Percentiles rank a stretch among this genome's conserved stretches.
phyloP scores from a whole-genome alignment of 1,140 invertebrate genomes.

The Aphidius gifuensis region DNA sequence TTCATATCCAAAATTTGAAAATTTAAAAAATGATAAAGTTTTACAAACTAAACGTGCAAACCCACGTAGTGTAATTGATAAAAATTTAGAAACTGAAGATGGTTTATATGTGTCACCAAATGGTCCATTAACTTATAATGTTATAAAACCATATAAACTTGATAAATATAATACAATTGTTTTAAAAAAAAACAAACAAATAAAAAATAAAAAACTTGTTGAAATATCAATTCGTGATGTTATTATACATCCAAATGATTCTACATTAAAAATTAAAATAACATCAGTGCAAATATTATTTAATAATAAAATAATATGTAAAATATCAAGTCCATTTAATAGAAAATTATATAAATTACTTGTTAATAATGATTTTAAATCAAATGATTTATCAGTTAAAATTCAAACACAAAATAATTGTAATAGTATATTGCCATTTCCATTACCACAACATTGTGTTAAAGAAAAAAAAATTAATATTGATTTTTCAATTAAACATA shows the following conservation, averaged over 20 bases:
- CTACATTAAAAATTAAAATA: conserved; percentile 28
- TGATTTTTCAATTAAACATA: conserved; percentile 44
- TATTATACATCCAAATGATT: conserved; percentile 26
- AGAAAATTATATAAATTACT: conserved; percentile 47
- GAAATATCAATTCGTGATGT: conserved; percentile 46
- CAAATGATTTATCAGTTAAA: conserved; percentile 37
- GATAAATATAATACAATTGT: conserved; percentile 29
- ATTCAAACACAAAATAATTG: conserved; percentile 32
- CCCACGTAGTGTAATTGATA: conserved; percentile 18
- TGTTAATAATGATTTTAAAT: conserved; percentile 35
- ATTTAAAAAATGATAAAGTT: conserved; percentile 28
- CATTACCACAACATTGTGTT: conserved; percentile 40
- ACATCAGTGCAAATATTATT: conserved; percentile 39
- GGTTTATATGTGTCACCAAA: conserved; percentile 40
- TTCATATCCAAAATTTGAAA: conserved; percentile 30
- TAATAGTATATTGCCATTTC: conserved; percentile 41
- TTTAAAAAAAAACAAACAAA: conserved; percentile 23
- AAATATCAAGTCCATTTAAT: conserved; percentile 42
- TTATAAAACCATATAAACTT: conserved; percentile 38
- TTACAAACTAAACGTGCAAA: conserved; percentile 24
- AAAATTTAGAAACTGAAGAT: conserved; percentile 33
- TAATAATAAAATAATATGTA: conserved; percentile 40
- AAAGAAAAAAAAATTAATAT: conserved; percentile 41
- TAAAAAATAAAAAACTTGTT: conserved; percentile 36
- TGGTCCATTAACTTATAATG: conserved; percentile 36